Evolutionary conservation across 2,888 invertebrate genomes (phyloP).

Genomic region (Drosophila anomelani): DNA sequence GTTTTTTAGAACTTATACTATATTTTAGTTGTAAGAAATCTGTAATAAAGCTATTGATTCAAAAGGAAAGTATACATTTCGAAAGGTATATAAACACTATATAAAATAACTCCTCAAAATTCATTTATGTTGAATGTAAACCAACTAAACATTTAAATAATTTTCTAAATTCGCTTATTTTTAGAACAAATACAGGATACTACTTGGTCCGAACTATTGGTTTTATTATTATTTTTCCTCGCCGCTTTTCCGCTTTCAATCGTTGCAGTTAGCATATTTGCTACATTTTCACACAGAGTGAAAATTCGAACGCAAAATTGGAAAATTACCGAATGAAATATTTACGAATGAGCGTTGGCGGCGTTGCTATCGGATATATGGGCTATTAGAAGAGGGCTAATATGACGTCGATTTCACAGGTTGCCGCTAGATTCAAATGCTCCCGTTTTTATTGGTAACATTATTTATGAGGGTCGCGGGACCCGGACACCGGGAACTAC

Average conservation of each 20-base stretch:
- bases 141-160: not conserved
- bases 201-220: not conserved
- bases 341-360: conserved; percentile 23
- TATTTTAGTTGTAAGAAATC: too few relatives aligned
- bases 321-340: conserved; percentile 60
- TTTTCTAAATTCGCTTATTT: not conserved
- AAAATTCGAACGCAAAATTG: conserved; percentile 39
- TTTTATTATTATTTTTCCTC: not conserved
- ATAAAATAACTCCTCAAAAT: not conserved
- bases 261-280: conserved; percentile 41
- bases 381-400: conserved; percentile 38
- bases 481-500: conserved; percentile 12
- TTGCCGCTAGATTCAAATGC: conserved; percentile 20
- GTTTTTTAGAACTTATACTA: not conserved
- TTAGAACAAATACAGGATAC: not conserved
- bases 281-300: conserved; percentile 51
- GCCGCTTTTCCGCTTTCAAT: not conserved
- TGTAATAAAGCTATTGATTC: too few relatives aligned
- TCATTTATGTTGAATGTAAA: not conserved
- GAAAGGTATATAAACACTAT: too few relatives aligned
- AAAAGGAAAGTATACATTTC: not conserved
- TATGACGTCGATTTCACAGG: conserved; percentile 47
- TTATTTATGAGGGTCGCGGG: conserved; percentile 71
- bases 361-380: conserved; percentile 4
- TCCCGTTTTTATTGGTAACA: conserved; percentile 34